Base-by-base conservation (phyloP, 2,797 vertebrate species). In the Macrochelys suwanniensis region DNA sequence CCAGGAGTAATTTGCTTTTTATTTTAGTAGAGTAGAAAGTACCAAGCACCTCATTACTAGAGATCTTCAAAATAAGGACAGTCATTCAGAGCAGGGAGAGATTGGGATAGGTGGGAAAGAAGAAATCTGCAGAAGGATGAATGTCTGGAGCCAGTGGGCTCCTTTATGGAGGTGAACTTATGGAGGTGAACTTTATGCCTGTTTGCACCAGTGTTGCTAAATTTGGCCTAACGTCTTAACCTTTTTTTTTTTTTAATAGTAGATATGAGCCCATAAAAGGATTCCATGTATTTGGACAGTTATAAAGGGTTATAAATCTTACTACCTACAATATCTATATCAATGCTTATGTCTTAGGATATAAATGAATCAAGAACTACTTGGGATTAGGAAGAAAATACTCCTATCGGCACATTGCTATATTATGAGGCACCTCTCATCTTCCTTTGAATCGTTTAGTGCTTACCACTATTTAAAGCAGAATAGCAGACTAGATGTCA, bases 121-220 rank as follows among this genome's bases (percentile, higher is more conserved):
- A 26, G 57, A 59, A 59, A 59, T 59, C 33, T 88, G 51, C 25
- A 56, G 56, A 51, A 79, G 87, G 11, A 47, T 94, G 91, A 82
- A 68, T 92, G 85, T 88, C 57, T 91, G 23, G 49, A 89, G 76
- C 61, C 45, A 37, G 37, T 92, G 8, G 56, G 85, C 82, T 77
- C 71, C 31, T 0, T 94, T 93, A 86, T 50, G 83, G 87, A 90
- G 79, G 68, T 89, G 86, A 94, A 84, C n/a, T 47, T 81, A 86
- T 50, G 83, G 87, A 90, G 79, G 68, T 89, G 86, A 94, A 84
- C n/a, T 47, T 81, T 93, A 56, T 31, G 12, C 77, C 33, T 84
- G 37, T 76, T 61, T 87, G 82, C 92, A 86, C 93, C 90, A 92
- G 3, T 56, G 53, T 96, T 68, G 13, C 76, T 96, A 53, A 56